These are phyloP conservation scores for Apis laboriosa DNA, from an alignment of 1,140 invertebrate genomes.

Conservation along the genomic window DNA sequence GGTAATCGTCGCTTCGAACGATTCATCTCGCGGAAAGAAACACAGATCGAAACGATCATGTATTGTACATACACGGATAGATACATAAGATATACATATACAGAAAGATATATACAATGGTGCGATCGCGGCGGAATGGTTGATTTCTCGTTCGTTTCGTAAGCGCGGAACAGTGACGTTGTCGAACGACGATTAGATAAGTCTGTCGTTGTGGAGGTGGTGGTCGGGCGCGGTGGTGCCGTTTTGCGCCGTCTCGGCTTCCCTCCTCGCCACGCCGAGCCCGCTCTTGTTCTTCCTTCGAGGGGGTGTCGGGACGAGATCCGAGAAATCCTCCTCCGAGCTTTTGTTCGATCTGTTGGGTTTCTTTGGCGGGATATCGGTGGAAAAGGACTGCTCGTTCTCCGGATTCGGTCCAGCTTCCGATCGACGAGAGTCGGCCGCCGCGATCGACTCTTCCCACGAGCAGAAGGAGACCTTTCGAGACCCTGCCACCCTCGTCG, in stretches of 20 bases:
- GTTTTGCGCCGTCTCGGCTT: conserved; percentile 38
- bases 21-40: too few species aligned
- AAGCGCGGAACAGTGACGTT: too few species aligned
- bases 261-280: conserved; percentile 48
- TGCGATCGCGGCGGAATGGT: too few species aligned
- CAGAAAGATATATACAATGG: not conserved
- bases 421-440: not conserved
- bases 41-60: too few species aligned
- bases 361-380: conserved; percentile 69
- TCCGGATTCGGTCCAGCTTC: not conserved
- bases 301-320: conserved; percentile 73
- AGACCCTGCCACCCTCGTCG: not conserved
- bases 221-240: conserved; percentile 26
- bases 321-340: conserved; percentile 46
- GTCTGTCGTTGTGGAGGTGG: conserved; percentile 66
- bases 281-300: conserved; percentile 68
- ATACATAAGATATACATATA: not conserved
- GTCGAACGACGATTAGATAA: conserved; percentile 65
- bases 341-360: conserved; percentile 68
- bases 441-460: conserved; percentile 51
- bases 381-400: not conserved
- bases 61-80: too few species aligned
- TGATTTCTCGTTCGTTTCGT: too few species aligned
- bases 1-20: too few species aligned
- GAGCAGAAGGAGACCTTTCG: conserved; percentile 61